phyloP scores from a whole-genome alignment of 1,140 invertebrate species.

The Drosophila orosa region DNA sequence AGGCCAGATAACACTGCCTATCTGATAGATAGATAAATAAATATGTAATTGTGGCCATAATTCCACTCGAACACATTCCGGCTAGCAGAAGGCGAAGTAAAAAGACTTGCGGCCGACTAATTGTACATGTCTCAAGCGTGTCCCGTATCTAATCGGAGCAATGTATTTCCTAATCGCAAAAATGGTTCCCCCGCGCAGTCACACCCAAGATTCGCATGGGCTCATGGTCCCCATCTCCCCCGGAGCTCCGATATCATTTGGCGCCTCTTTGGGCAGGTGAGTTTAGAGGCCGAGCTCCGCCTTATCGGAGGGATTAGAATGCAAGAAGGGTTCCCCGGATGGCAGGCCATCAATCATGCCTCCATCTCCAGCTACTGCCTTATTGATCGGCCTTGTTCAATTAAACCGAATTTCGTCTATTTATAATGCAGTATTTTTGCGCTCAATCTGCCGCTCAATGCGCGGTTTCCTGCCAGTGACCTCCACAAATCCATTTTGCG shows the following conservation, averaged over 20 bases:
- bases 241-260: neutral
- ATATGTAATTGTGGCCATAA: slow-evolving; percentile 70
- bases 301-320: slow-evolving; percentile 10
- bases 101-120: slow-evolving; percentile 18
- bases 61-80: slow-evolving; percentile 30
- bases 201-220: slow-evolving; percentile 30
- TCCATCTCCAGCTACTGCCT: neutral
- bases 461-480: slow-evolving; percentile 32
- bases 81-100: slow-evolving; percentile 13
- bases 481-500: slow-evolving; percentile 48
- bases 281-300: neutral
- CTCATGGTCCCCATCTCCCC: neutral
- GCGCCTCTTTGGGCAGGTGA: slow-evolving; percentile 33
- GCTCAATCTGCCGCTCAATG: slow-evolving; percentile 39
- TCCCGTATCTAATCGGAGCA: slow-evolving; percentile 63
- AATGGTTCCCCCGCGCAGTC: slow-evolving; percentile 2
- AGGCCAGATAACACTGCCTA: slow-evolving; percentile 40
- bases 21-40: slow-evolving; percentile 64
- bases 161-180: slow-evolving; percentile 61
- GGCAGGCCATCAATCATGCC: slow-evolving; percentile 27
- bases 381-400: slow-evolving; percentile 39
- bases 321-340: slow-evolving; percentile 8
- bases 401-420: slow-evolving; percentile 42
- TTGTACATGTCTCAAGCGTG: slow-evolving; percentile 33
- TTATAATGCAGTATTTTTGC: slow-evolving; percentile 34